phyloP scores from a whole-genome alignment of 2,797 vertebrate genomes.

The Ispidina picta region DNA sequence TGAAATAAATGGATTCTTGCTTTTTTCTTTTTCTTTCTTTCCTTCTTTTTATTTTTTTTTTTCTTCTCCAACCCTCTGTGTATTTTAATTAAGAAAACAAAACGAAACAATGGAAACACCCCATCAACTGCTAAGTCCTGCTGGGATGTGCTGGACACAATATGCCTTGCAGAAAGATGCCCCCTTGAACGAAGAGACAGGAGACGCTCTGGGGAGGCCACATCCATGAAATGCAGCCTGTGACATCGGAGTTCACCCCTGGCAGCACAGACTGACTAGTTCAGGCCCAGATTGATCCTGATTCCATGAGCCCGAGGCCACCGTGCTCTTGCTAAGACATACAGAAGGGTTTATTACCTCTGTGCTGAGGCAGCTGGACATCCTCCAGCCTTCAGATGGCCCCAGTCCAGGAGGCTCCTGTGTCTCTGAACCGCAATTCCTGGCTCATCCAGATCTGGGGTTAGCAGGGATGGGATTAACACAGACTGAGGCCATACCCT shows the following conservation, averaged over 20 bases:
- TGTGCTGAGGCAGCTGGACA: neutral
- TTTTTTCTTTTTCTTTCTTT: neutral
- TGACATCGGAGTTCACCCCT: neutral
- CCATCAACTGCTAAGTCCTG: neutral
- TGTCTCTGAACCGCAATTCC: neutral
- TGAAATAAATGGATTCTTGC: neutral
- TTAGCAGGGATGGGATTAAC: neutral
- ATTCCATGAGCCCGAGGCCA: fast-evolving
- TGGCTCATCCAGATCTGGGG: neutral
- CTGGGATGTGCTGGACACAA: neutral
- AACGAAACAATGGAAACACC: neutral
- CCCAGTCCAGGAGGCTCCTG: fast-evolving
- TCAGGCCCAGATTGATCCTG: neutral
- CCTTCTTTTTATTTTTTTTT: neutral
- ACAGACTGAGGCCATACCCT: neutral
- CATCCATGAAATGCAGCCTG: neutral
- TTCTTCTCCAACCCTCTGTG: neutral
- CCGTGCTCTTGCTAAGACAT: neutral
- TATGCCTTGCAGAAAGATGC: neutral
- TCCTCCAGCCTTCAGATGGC: neutral
- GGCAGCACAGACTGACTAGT: neutral
- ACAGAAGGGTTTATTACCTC: neutral
- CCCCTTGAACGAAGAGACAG: neutral
- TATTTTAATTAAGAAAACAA: neutral
- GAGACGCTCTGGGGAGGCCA: neutral